Evolutionary conservation across 2,113 vertebrate species (phyloP).

Genomic region (Rhinopomastus cyanomelas): DNA sequence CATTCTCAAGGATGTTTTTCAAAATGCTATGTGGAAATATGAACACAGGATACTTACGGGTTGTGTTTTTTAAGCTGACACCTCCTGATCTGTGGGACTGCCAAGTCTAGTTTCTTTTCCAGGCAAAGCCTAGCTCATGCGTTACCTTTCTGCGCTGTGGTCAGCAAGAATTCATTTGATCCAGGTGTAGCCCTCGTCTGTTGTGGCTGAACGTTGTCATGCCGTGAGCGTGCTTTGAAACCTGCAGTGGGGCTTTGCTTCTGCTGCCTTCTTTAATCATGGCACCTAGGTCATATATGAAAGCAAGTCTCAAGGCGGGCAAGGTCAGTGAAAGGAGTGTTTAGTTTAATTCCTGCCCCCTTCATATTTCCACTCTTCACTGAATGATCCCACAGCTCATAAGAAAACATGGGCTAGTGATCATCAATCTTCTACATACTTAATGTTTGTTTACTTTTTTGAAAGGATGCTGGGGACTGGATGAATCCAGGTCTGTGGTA

Average conservation of each 20-base stretch:
- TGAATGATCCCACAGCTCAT: not conserved
- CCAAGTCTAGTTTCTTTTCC: not conserved
- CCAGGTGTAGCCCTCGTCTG: not conserved
- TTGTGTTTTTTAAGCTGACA: too few relatives aligned
- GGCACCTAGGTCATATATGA: not conserved
- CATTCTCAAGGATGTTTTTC: not conserved
- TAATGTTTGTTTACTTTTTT: not conserved
- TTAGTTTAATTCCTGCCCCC: slow-evolving; percentile 15
- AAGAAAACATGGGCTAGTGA: not conserved
- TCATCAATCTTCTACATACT: not conserved
- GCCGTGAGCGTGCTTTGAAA: not conserved
- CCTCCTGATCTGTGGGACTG: not conserved
- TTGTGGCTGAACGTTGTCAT: not conserved
- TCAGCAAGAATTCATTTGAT: not conserved
- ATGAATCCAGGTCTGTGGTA: not conserved
- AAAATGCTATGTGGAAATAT: not conserved
- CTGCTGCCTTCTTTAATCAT: not conserved
- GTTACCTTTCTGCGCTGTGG: not conserved
- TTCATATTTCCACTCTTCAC: not conserved
- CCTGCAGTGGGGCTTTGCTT: not conserved
- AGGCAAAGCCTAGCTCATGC: not conserved
- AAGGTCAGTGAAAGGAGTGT: not conserved
- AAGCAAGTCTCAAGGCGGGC: not conserved
- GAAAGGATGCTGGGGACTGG: not conserved
- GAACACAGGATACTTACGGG: not conserved